Percentiles rank a stretch among this genome's conserved stretches.
Conservation (phyloP, 2,797 vertebrate species). For the Myotis planiceps region DNA sequence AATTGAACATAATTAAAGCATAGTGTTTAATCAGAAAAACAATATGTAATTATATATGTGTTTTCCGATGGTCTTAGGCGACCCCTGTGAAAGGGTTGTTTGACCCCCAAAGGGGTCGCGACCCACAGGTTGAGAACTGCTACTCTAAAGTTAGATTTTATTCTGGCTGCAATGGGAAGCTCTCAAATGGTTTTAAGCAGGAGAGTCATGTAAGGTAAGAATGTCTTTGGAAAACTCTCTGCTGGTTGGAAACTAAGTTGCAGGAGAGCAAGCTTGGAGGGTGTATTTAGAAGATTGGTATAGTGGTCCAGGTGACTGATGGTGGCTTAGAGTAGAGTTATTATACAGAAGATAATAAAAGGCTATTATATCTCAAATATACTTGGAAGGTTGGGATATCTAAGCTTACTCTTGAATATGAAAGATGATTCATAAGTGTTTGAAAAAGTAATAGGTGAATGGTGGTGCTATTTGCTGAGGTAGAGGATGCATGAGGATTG, state of each 20-base stretch:
- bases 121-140: too few relatives aligned
- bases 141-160: background rate
- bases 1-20: too few relatives aligned
- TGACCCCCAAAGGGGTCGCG: too few relatives aligned
- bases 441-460: background rate
- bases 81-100: too few relatives aligned
- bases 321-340: background rate
- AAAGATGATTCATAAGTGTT: background rate
- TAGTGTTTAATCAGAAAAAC: too few relatives aligned
- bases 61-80: too few relatives aligned
- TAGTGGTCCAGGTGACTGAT: background rate
- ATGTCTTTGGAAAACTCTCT: slow-evolving; percentile 11
- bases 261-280: background rate
- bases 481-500: background rate
- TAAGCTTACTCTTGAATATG: background rate
- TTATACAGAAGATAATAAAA: background rate
- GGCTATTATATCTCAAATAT: background rate
- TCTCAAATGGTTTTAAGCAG: background rate
- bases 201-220: background rate
- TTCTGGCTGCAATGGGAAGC: background rate
- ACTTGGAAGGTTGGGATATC: background rate
- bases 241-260: background rate
- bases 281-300: background rate
- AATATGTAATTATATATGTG: too few relatives aligned
- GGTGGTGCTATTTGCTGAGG: background rate